Base-by-base conservation (phyloP, 1,140 invertebrate genomes). In the Solen grandis region DNA sequence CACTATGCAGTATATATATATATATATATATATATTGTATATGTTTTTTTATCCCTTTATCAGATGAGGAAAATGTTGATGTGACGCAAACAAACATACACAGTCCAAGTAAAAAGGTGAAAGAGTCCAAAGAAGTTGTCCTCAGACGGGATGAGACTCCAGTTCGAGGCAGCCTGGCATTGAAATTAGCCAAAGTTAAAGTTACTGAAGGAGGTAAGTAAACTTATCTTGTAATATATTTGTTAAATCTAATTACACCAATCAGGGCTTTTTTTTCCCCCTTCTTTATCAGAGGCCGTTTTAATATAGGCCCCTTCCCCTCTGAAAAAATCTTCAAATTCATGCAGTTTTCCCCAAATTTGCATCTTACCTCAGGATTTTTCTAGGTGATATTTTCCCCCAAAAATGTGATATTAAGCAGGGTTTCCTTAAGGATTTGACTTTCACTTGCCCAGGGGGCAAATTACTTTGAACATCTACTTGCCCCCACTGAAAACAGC, bases 71-170 rank as follows among this genome's bases (percentile, higher is more conserved):
- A 29, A 38, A 29, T 14, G 22, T 5, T 3, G 46, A 74, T 3
- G 46, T 57, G 52, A 8, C 10, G 27, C 22, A 31, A 46, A 55
- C 69, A 27, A 52, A 16, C 36, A 54, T 36, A 0, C 52, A 29
- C 19, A 77, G 62, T 77, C 79, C 83, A 63, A 79, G 52, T 10
- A 84, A 84, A 25, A 74, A 75, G 22, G 69, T 55, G 29, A 84
- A 82, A 66, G 75, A 74, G 16, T 41, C 55, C 27, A 14, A 25
- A 1, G 50, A 38, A 14, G n/a, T 35, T 0, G 27, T 29, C 25
- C n/a, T 35, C 10, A 38, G 70, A 38, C 55, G 60, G 25, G 75
- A 76, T 29, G 83, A 84, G 35, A 84, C 83, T n/a, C 83, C 83
- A 5, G 65, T 77, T 5, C 33, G 83, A 29, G 74, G 66, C 1